A percentile compares a stretch with the other conserved stretches of the same genome.
Evolutionary conservation across 2,888 invertebrate genomes (phyloP).

Genomic region (Eupithecia tripunctaria): DNA sequence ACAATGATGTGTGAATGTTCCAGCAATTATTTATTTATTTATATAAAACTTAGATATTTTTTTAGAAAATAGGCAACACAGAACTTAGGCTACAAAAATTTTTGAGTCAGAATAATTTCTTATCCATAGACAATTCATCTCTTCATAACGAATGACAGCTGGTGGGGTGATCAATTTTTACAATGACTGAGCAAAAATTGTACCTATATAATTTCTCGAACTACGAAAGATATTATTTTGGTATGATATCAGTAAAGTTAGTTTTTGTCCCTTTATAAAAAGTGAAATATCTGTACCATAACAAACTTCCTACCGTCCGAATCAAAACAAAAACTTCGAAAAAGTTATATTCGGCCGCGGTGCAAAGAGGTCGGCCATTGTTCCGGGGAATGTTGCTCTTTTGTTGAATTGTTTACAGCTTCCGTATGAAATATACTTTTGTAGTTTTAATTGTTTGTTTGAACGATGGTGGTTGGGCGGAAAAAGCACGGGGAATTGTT

Average conservation of each 20-base stretch:
- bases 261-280: neutral
- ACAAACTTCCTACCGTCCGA: neutral
- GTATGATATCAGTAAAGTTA: neutral
- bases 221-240: neutral
- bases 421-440: slow-evolving; percentile 35
- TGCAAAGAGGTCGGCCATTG: slow-evolving; percentile 38
- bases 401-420: slow-evolving; percentile 35
- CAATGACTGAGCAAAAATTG: too few relatives aligned
- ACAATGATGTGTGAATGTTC: too few relatives aligned
- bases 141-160: too few relatives aligned
- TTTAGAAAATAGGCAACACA: neutral
- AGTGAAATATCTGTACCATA: neutral
- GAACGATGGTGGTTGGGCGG: neutral
- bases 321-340: slow-evolving; percentile 35
- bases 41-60: too few relatives aligned
- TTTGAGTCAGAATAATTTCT: neutral
- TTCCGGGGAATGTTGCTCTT: slow-evolving; percentile 35
- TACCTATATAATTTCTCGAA: too few relatives aligned
- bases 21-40: too few relatives aligned
- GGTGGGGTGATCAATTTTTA: neutral
- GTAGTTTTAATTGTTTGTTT: slow-evolving; percentile 34
- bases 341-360: slow-evolving; percentile 34
- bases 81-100: neutral
- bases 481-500: neutral
- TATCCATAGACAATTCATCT: neutral